A percentile compares a stretch with the other conserved stretches of the same genome.
Evolutionary conservation across 2,888 invertebrate genomes (phyloP).

Genomic region (Adineta ricciae): DNA sequence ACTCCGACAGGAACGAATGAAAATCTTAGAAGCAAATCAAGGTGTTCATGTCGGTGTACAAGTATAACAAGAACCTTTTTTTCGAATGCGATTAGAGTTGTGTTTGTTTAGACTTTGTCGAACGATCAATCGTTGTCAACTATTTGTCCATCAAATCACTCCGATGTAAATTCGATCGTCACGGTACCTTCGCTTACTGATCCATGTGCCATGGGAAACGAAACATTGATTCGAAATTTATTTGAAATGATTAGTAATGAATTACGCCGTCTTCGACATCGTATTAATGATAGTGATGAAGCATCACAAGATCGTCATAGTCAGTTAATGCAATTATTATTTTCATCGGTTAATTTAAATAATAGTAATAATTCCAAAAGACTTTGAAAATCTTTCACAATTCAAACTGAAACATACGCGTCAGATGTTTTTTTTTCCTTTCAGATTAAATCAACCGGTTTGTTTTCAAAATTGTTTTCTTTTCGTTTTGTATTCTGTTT

Average conservation of each 20-base stretch:
- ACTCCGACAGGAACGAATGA: not conserved
- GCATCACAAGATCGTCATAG: not conserved
- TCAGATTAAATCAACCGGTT: not conserved
- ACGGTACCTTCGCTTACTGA: not conserved
- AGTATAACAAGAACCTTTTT: not conserved
- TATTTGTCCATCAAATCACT: not conserved
- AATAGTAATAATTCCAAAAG: not conserved
- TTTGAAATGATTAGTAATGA: slow-evolving; percentile 1
- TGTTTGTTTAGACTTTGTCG: not conserved
- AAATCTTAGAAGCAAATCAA: not conserved
- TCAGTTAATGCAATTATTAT: not conserved
- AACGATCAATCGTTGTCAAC: not conserved
- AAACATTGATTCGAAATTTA: not conserved
- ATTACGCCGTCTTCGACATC: not conserved
- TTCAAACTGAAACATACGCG: not conserved
- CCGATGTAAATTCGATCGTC: not conserved
- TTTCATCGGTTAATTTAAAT: not conserved
- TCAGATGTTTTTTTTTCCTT: not conserved
- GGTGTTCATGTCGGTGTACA: not conserved
- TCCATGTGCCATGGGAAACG: not conserved
- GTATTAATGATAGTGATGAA: slow-evolving; percentile 8
- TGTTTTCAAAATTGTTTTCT: too few relatives aligned
- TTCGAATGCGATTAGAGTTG: not conserved
- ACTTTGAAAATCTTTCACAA: not conserved
- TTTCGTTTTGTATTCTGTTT: too few relatives aligned